These are phyloP conservation scores for Aphidius gifuensis DNA, from an alignment of 1,140 invertebrate genomes.

Conservation along the genomic window DNA sequence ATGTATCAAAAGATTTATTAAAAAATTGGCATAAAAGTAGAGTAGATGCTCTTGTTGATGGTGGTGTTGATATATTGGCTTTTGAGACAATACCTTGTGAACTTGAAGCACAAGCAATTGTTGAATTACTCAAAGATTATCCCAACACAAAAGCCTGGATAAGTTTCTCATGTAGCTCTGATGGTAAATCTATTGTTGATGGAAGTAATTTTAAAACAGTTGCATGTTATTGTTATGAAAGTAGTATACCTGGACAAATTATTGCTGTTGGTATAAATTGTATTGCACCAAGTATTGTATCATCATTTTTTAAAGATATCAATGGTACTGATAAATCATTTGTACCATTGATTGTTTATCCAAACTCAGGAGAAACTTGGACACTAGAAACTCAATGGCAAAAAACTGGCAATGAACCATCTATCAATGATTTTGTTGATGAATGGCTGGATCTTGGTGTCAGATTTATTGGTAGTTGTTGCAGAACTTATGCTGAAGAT, in stretches of 20 bases:
- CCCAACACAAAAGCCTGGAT: conserved; percentile 76
- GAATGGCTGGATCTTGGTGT: conserved; percentile 71
- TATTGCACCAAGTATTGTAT: conserved; percentile 62
- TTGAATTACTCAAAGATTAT: conserved; percentile 72
- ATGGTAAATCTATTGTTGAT: conserved; percentile 66
- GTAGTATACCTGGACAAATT: conserved; percentile 60
- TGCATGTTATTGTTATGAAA: conserved; percentile 63
- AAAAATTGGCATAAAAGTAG: conserved; percentile 61
- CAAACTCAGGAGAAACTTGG: conserved; percentile 69
- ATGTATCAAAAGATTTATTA: conserved; percentile 56
- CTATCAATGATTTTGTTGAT: conserved; percentile 55
- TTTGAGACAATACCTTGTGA: conserved; percentile 87
- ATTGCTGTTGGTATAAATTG: conserved; percentile 86
- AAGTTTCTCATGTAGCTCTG: conserved; percentile 74
- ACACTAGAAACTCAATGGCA: conserved; percentile 59
- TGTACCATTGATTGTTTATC: conserved; percentile 66
- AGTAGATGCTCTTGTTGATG: conserved; percentile 70
- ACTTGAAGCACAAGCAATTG: conserved; percentile 76
- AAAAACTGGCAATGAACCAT: conserved; percentile 56
- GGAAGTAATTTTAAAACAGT: conserved; percentile 70
- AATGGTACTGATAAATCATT: conserved; percentile 33
- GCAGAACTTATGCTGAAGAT: conserved; percentile 66
- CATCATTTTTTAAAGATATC: conserved; percentile 56
- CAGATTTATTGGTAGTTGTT: conserved; percentile 76
- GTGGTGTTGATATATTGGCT: conserved; percentile 79